Evolutionary conservation across 2,797 vertebrate species (phyloP).

Genomic region (Avahi laniger): DNA sequence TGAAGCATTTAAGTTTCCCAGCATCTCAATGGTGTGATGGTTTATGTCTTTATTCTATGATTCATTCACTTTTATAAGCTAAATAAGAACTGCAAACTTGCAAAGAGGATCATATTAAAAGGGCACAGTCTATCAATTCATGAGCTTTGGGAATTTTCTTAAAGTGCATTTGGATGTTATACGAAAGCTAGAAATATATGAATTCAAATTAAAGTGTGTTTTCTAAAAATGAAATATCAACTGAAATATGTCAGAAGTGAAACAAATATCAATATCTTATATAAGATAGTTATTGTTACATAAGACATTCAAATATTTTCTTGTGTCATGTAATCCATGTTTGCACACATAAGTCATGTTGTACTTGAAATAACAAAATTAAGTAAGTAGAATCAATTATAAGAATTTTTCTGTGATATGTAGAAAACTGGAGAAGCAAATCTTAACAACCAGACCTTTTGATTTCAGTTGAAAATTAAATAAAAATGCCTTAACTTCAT

Average conservation of each 20-base stretch:
- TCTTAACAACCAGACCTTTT: not conserved
- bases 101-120: slow-evolving; percentile 4
- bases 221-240: not conserved
- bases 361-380: not conserved
- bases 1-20: not conserved
- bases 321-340: not conserved
- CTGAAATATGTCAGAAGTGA: not conserved
- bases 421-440: not conserved
- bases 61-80: slow-evolving; percentile 15
- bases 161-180: not conserved
- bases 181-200: not conserved
- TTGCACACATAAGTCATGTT: not conserved
- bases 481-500: not conserved
- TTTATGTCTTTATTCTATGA: slow-evolving; percentile 13
- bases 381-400: not conserved
- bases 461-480: not conserved
- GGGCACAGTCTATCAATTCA: not conserved
- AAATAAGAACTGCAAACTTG: not conserved
- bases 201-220: not conserved
- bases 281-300: not conserved
- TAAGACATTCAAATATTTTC: not conserved
- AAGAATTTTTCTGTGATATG: not conserved
- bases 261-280: not conserved
- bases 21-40: not conserved
- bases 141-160: not conserved